Conservation (phyloP, 2,888 invertebrate genomes). For the Ashinkailepas kermadecensis region DNA sequence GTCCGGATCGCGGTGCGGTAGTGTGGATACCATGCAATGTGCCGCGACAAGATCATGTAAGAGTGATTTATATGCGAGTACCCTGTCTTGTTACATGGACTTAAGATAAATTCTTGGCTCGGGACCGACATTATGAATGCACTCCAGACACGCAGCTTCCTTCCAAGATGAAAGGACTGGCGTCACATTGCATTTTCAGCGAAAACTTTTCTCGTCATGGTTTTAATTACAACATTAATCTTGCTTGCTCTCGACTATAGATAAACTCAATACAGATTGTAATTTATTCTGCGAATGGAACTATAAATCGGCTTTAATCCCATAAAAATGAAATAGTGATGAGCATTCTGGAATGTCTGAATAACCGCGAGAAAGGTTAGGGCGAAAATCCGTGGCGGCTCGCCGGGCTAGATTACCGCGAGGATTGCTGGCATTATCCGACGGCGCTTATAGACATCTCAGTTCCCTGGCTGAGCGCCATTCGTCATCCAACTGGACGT, state of each 20-base stretch:
- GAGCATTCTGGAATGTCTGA: conserved; percentile 16
- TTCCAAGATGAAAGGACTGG: background rate
- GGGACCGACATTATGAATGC: background rate
- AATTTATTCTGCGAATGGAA: conserved; percentile 20
- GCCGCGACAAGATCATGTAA: background rate
- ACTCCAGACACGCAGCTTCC: background rate
- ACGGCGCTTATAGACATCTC: background rate
- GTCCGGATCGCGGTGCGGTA: background rate
- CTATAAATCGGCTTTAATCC: conserved; percentile 17
- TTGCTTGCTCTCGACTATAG: background rate
- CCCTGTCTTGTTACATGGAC: background rate
- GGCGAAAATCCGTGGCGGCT: background rate
- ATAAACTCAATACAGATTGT: conserved; percentile 23
- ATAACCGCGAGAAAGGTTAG: background rate
- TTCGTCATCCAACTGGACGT: background rate
- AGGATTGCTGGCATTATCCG: background rate
- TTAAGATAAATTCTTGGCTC: background rate
- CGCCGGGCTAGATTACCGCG: background rate
- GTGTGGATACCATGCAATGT: background rate
- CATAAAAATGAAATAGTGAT: conserved; percentile 24
- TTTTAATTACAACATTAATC: conserved; percentile 21
- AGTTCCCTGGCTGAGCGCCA: background rate
- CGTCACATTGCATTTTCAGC: conserved; percentile 15
- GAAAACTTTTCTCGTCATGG: conserved; percentile 5
- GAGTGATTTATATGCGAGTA: background rate